These are phyloP conservation scores for Pediacus dermestoides DNA, from an alignment of 2,888 invertebrate species.

Conservation along the genomic window DNA sequence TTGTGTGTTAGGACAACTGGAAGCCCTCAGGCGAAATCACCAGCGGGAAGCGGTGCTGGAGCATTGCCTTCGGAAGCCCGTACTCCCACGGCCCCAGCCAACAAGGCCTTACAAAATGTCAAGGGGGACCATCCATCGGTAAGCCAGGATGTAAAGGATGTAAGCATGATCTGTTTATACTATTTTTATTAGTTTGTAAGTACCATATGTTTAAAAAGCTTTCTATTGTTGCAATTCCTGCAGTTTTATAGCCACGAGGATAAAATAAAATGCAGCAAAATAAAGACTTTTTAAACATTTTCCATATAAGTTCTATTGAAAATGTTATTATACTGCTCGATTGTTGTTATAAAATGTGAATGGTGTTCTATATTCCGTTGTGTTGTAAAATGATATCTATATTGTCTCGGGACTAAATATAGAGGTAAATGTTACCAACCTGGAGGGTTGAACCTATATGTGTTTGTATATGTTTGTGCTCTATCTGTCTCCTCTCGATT, in stretches of 20 bases:
- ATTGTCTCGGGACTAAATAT: constrained; percentile 3
- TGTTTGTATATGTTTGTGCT: too few species aligned
- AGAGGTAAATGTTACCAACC: constrained; percentile 1
- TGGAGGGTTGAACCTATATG: neutral
- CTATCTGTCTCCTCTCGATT: too few species aligned
- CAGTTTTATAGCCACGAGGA: too few species aligned
- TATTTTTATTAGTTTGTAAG: too few species aligned
- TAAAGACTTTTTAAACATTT: neutral
- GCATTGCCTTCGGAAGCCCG: constrained; percentile 54
- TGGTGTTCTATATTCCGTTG: neutral
- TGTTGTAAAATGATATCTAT: constrained; percentile 1
- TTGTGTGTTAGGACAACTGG: constrained; percentile 61
- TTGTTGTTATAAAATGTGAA: constrained; percentile 5
- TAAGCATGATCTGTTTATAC: constrained; percentile 41
- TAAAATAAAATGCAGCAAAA: neutral
- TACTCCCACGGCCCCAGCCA: constrained; percentile 63
- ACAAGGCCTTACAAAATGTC: constrained; percentile 73
- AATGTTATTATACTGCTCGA: constrained; percentile 3
- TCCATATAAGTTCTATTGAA: neutral
- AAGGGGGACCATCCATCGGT: constrained; percentile 76
- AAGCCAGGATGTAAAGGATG: constrained; percentile 52
- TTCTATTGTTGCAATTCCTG: too few species aligned
- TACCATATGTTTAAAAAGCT: too few species aligned
- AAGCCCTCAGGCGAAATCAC: constrained; percentile 72
- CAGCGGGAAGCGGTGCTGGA: constrained; percentile 65